These are phyloP conservation scores for Marmota flaviventris DNA, from an alignment of 2,113 vertebrate genomes.

Conservation along the genomic window DNA sequence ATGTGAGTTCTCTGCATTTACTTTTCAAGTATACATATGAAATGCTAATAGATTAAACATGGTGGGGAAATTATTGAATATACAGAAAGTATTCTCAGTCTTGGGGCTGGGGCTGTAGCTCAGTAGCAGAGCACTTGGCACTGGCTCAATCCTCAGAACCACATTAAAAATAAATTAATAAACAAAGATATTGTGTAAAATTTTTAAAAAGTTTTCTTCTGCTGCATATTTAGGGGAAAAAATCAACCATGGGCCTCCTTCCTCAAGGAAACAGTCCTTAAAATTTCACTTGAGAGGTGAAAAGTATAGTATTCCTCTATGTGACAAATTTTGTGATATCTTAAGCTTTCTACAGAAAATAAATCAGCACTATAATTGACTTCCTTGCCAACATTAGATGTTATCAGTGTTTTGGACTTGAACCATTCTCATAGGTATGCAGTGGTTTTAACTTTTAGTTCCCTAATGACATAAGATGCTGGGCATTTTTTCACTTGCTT, in stretches of 20 bases:
- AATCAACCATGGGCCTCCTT: not conserved
- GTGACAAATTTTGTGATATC: not conserved
- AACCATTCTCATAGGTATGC: not conserved
- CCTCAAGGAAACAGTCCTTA: not conserved
- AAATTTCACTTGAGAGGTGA: not conserved
- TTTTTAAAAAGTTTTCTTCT: not conserved
- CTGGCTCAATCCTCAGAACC: too few relatives aligned
- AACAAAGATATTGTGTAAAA: too few relatives aligned
- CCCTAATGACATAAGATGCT: not conserved
- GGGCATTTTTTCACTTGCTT: not conserved
- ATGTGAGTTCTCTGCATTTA: not conserved
- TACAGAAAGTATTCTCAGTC: not conserved
- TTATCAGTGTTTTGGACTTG: not conserved
- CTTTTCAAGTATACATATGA: not conserved
- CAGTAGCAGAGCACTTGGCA: too few relatives aligned
- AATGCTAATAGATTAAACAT: not conserved
- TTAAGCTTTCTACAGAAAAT: not conserved
- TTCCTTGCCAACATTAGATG: not conserved
- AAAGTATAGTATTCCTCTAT: not conserved
- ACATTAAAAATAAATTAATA: too few relatives aligned
- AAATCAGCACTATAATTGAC: not conserved
- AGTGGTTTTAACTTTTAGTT: conserved; percentile 14
- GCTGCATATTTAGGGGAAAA: too few relatives aligned
- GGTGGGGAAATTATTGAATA: not conserved
- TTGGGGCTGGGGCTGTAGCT: too few relatives aligned